These are phyloP conservation scores for Pseudoips prasinana DNA, from an alignment of 2,888 invertebrate species.

Conservation along the genomic window DNA sequence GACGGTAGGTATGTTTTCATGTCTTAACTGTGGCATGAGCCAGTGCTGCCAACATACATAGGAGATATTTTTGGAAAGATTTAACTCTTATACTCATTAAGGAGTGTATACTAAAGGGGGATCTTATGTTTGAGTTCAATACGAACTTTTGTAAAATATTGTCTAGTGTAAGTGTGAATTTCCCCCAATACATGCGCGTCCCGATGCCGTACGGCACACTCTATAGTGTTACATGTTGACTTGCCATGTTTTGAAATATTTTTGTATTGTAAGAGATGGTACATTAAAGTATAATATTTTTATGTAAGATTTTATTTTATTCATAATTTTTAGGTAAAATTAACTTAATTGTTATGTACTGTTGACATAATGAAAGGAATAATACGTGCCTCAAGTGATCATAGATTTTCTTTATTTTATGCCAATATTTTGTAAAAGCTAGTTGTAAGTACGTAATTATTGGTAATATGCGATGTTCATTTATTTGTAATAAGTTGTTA, in stretches of 20 bases:
- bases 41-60: no score
- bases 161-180: slow-evolving; percentile 5
- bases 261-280: slow-evolving; percentile 40
- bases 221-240: slow-evolving; percentile 33
- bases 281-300: slow-evolving; percentile 44
- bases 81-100: no score
- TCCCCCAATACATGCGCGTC: slow-evolving; percentile 5
- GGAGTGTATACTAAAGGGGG: slow-evolving; percentile 1
- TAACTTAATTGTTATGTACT: slow-evolving; percentile 38
- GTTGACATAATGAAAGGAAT: slow-evolving; percentile 39
- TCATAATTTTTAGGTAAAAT: slow-evolving; percentile 37
- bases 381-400: slow-evolving; percentile 49
- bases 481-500: slow-evolving; percentile 34
- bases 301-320: slow-evolving; percentile 44
- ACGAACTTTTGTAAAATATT: slow-evolving; percentile 8
- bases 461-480: slow-evolving; percentile 32
- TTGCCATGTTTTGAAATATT: slow-evolving; percentile 49
- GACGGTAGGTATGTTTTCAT: no score
- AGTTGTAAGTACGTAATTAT: slow-evolving; percentile 40
- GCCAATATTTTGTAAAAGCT: slow-evolving; percentile 48
- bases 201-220: slow-evolving; percentile 8
- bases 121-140: slow-evolving; percentile 2
- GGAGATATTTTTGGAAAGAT: no score
- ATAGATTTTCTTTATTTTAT: slow-evolving; percentile 51
- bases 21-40: no score